Base-by-base conservation (phyloP, 1,140 invertebrate genomes). In the Lerema accius region DNA sequence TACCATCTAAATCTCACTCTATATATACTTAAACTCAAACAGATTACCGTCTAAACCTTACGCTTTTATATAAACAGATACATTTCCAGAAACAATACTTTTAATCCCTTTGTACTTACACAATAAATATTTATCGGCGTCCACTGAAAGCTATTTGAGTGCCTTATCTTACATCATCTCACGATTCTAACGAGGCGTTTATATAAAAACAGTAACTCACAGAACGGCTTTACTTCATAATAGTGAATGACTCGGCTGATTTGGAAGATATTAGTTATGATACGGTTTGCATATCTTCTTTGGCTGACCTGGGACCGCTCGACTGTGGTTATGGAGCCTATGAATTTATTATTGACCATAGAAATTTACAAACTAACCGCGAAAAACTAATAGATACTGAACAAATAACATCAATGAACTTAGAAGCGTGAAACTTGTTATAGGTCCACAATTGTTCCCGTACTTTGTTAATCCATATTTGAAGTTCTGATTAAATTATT, bases 131-230 rank as follows among this genome's bases (percentile, higher is more conserved):
- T 76, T 75, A 68, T 73, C 66, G 63, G 63, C 65, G 56, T 78
- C 72, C 77, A 80, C 64, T 68, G 65, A 61, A 58, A 67, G 63
- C 65, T 71, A 63, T 73, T 73, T 71, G 66, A 65, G 62, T 72
- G 19, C 16, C 55, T 78, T 83, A 86, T 86, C 84, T 69, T 13
- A 64, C 61, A 65, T 65, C 67, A 83, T 85, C 82, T 80, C 82
- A 86, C 82, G 79, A 84, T 73, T 73, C 66, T 67, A 79, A 84
- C 75, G 73, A 85, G 75, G 78, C 73, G 68, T 75, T 77, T 72
- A 62, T 50, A 70, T 59, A 64, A 73, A 75, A 73, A 80, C 71
- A 78, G 76, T 75, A 82, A 80, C 72, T 37, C 35, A 11, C 35
- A 37, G 35, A 37, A 75, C 70, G 35, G 28, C 48, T 50, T 50